Percentiles rank a stretch among this genome's conserved stretches.
phyloP scores from a whole-genome alignment of 2,113 vertebrate species.

The Bufo gargarizans region DNA sequence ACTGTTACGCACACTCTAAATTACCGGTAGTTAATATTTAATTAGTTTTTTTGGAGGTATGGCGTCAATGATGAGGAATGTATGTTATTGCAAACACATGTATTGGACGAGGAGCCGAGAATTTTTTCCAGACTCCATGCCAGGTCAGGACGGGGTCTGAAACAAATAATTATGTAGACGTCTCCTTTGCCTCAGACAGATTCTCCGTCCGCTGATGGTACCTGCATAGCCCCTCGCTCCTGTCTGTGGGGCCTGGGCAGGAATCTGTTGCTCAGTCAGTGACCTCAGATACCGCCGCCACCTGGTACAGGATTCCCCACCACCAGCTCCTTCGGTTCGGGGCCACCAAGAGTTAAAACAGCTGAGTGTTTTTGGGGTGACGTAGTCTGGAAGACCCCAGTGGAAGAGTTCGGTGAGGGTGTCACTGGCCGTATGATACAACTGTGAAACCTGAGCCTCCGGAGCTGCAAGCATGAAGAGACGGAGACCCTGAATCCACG shows the following conservation, averaged over 20 bases:
- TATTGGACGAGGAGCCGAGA: conserved; percentile 12
- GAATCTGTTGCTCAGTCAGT: neutral
- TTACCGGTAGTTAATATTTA: conserved; percentile 20
- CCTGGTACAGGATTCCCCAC: neutral
- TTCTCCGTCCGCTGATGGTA: neutral
- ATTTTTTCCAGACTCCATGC: conserved; percentile 48
- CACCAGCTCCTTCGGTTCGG: neutral
- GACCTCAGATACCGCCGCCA: neutral
- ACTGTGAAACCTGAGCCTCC: conserved; percentile 24
- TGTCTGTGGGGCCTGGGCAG: neutral
- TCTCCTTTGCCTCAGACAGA: neutral
- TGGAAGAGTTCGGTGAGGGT: neutral
- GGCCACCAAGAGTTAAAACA: neutral
- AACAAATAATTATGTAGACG: neutral
- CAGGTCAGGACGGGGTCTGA: conserved; percentile 51
- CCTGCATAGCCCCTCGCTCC: neutral
- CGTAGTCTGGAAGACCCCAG: conserved; percentile 27
- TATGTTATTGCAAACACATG: conserved; percentile 54
- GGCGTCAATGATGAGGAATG: conserved; percentile 49
- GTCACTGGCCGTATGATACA: conserved; percentile 13
- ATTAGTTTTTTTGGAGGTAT: conserved; percentile 10
- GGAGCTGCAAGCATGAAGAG: neutral
- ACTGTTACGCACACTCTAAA: conserved; percentile 10
- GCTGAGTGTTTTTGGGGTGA: conserved; percentile 46
- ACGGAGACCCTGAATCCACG: neutral